A percentile compares a stretch with the other conserved stretches of the same genome.
Conservation (phyloP, 2,888 invertebrate species). For the Nemotelus nigrinus region DNA sequence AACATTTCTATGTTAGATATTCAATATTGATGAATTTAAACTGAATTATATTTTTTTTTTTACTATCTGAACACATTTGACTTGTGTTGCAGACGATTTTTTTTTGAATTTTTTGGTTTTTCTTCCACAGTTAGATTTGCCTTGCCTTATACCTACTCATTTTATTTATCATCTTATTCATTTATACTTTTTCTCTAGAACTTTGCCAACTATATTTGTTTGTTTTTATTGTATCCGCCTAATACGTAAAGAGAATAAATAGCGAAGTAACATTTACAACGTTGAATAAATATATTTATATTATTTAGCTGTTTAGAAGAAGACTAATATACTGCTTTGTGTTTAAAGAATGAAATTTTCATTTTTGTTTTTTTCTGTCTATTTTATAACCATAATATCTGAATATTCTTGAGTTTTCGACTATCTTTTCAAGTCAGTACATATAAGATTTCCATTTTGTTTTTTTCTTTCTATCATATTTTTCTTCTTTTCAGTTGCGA, state of each 20-base stretch:
- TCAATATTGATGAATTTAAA: no score
- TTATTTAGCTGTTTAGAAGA: slow-evolving; percentile 22
- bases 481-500: not conserved
- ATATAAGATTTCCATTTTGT: no score
- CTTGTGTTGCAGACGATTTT: no score
- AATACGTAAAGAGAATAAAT: slow-evolving; percentile 36
- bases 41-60: no score
- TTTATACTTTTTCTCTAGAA: slow-evolving; percentile 30
- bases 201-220: slow-evolving; percentile 32
- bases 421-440: no score
- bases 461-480: no score
- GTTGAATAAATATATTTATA: slow-evolving; percentile 34
- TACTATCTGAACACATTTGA: no score
- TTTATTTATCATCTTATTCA: not conserved
- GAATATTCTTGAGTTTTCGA: not conserved
- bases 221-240: slow-evolving; percentile 11
- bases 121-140: no score
- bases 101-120: no score
- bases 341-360: not conserved
- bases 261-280: slow-evolving; percentile 37
- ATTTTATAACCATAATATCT: not conserved
- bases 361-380: slow-evolving; percentile 11
- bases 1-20: no score
- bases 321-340: slow-evolving; percentile 3
- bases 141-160: no score